Conservation (phyloP, 2,113 vertebrate genomes). For the Corythornis madagascariensis region DNA sequence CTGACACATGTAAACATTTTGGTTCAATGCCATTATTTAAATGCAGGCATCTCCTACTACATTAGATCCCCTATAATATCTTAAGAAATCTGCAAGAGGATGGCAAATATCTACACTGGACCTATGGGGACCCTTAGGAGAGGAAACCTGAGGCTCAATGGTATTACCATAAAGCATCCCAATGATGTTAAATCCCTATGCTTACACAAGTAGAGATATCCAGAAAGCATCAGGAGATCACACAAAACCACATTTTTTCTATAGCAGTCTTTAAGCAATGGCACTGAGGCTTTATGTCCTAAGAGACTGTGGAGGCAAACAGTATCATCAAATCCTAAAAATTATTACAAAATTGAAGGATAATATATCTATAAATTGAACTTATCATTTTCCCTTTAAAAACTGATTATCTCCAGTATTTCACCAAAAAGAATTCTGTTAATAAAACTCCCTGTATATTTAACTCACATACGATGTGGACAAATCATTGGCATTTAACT, state of each 20-base stretch:
- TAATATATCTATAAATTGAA: neutral
- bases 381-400: neutral
- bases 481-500: conserved; percentile 8
- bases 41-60: neutral
- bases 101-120: neutral
- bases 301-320: neutral
- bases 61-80: neutral
- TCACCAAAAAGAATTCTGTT: neutral
- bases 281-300: neutral
- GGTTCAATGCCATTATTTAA: neutral
- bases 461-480: neutral
- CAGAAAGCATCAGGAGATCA: neutral
- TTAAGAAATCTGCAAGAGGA: neutral
- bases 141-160: neutral
- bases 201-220: neutral
- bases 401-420: neutral
- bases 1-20: conserved; percentile 7
- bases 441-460: neutral
- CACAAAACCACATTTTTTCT: neutral
- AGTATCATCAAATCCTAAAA: neutral
- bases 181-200: neutral
- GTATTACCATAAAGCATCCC: neutral
- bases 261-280: neutral
- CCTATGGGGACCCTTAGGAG: neutral
- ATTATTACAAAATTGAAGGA: neutral